Conservation (phyloP, 2,113 vertebrate species). For the Paradoxurus hermaphroditus region DNA sequence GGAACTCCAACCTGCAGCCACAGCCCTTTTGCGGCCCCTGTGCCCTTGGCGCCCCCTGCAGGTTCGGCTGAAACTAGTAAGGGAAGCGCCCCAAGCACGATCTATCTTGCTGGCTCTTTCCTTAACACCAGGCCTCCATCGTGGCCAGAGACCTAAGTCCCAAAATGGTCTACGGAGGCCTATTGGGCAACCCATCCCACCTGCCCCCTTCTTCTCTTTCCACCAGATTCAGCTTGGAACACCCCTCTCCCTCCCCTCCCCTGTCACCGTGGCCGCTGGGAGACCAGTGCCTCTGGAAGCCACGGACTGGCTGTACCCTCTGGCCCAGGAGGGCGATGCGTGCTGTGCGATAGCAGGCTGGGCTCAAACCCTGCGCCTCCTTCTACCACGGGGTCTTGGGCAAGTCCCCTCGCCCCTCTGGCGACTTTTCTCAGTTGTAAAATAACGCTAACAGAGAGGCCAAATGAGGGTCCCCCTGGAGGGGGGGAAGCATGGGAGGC, state of each 20-base stretch:
- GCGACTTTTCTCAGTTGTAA: neutral
- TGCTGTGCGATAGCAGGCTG: neutral
- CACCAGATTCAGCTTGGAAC: neutral
- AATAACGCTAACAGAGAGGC: neutral
- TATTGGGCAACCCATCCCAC: neutral
- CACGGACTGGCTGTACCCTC: neutral
- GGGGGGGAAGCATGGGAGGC: accelerated
- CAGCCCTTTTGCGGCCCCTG: neutral
- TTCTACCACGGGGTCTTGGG: too few species aligned
- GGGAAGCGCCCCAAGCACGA: neutral
- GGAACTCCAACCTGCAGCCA: neutral
- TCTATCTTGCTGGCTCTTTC: neutral
- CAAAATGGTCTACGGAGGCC: neutral
- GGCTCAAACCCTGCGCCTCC: neutral
- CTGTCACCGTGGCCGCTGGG: neutral
- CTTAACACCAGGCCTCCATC: neutral
- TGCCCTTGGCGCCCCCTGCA: neutral
- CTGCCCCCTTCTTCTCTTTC: neutral
- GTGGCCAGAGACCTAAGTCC: neutral
- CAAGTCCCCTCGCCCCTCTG: neutral
- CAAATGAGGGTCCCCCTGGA: neutral
- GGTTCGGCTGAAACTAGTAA: neutral
- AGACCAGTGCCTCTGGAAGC: neutral
- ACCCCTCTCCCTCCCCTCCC: neutral
- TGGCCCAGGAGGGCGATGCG: neutral